phyloP scores from a whole-genome alignment of 1,140 invertebrate species.

The Hestina assimilis region DNA sequence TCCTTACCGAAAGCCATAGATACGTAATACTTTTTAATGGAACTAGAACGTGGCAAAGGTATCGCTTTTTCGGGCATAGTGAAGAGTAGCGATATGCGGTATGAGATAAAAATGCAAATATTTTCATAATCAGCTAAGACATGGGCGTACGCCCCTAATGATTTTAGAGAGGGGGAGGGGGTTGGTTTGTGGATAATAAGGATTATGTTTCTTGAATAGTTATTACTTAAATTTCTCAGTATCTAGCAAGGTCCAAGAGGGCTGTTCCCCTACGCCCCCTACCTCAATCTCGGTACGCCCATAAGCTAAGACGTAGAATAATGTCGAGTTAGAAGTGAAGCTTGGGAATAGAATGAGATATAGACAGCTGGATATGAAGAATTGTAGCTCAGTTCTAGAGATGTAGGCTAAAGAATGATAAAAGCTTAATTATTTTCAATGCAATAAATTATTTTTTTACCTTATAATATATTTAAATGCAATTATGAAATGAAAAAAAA shows the following conservation, averaged over 20 bases:
- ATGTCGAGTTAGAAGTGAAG: too few species aligned
- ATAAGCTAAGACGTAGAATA: too few species aligned
- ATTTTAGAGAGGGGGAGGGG: too few species aligned
- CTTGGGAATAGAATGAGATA: too few species aligned
- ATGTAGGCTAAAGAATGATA: not conserved
- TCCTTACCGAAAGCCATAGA: not conserved
- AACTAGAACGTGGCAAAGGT: not conserved
- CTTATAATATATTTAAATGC: not conserved
- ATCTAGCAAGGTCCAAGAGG: too few species aligned
- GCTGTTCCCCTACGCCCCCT: too few species aligned
- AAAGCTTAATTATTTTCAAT: constrained; percentile 16
- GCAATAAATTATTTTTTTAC: constrained; percentile 29
- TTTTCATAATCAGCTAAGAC: constrained; percentile 1
- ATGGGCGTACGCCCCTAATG: not conserved
- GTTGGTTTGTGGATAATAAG: too few species aligned
- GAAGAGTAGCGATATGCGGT: not conserved
- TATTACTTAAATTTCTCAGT: too few species aligned
- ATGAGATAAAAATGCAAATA: constrained; percentile 4
- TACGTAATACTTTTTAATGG: constrained; percentile 1
- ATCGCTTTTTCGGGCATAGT: not conserved
- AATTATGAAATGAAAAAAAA: not conserved
- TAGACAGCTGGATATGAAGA: not conserved
- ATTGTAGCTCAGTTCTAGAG: not conserved
- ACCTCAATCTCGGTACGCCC: too few species aligned
- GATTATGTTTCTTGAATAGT: too few species aligned